Base-by-base conservation (phyloP, 2,888 invertebrate species). In the Dicranocentrus wangi region DNA sequence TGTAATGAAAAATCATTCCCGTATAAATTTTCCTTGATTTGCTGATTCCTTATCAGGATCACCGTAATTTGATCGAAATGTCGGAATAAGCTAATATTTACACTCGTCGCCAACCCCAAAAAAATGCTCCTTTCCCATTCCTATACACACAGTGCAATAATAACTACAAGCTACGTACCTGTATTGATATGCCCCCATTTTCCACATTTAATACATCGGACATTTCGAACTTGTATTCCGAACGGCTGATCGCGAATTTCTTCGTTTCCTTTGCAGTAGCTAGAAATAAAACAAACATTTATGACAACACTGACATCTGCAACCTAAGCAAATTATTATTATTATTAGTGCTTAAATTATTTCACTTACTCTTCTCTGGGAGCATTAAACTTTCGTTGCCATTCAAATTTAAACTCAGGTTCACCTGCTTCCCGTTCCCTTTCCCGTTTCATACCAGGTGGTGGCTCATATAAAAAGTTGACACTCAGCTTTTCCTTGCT, bases 121-220 rank as follows among this genome's bases (percentile, higher is more conserved):
- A n/a, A n/a, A n/a, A n/a, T n/a, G n/a, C n/a, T n/a, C n/a, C n/a
- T n/a, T n/a, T n/a, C n/a, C n/a, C n/a, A n/a, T n/a, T n/a, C n/a
- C n/a, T n/a, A n/a, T n/a, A n/a, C n/a, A n/a, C n/a, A n/a, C n/a
- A n/a, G n/a, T n/a, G n/a, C n/a, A n/a, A n/a, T n/a, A n/a, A n/a
- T n/a, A n/a, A n/a, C n/a, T 10, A 32, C 32, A 10, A 3, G 10
- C 32, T 32, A n/a, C 51, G 5, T 88, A 92, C 93, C 93, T 89
- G 94, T 98, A 89, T 98, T 98, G 71, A 98, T 95, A 88, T 99
- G 99, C 8, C 99, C 99, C 99, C 99, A 99, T 88, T 98, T 98
- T 88, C 98, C 97, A 88, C 99, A 99, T 89, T 99, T 99, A 80
- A 99, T 97, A 88, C 99, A 99, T 39, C 99, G 92, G 0, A 99